Evolutionary conservation across 2,113 vertebrate genomes (phyloP).

Genomic region (Chunga burmeisteri): DNA sequence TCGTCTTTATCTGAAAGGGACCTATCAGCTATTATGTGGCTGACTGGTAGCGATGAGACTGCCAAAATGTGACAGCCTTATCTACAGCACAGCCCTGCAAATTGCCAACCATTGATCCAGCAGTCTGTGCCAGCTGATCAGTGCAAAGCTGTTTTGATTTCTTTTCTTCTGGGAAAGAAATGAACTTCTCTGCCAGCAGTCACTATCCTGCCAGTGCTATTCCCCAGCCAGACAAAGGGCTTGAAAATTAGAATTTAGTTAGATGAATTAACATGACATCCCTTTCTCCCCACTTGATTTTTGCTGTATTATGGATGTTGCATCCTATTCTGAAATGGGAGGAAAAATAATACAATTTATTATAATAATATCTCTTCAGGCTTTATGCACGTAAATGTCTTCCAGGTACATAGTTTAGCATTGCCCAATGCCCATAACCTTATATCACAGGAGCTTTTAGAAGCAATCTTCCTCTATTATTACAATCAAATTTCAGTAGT

Average conservation of each 20-base stretch:
- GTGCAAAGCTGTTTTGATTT: conserved; percentile 58
- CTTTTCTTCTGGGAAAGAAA: conserved; percentile 65
- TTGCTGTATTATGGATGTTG: neutral
- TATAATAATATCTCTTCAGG: neutral
- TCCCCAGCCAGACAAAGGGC: conserved; percentile 45
- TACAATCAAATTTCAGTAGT: neutral
- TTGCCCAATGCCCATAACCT: neutral
- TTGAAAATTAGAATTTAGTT: conserved; percentile 41
- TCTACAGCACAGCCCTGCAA: conserved; percentile 70
- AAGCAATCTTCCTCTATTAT: neutral
- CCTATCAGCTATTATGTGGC: conserved; percentile 68
- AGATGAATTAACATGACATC: conserved; percentile 42
- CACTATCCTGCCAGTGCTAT: conserved; percentile 11
- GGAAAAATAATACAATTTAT: conserved; percentile 13
- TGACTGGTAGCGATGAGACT: conserved; percentile 67
- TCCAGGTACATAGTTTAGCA: neutral
- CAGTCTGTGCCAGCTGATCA: conserved; percentile 61
- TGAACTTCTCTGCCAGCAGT: conserved; percentile 42
- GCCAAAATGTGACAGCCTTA: conserved; percentile 73
- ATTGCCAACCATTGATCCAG: conserved; percentile 72
- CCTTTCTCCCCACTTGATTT: neutral
- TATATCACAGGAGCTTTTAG: neutral
- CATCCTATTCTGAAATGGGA: neutral
- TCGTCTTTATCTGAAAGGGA: conserved; percentile 53
- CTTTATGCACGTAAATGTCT: neutral